Conservation (phyloP, 1,140 invertebrate genomes). For the Mya arenaria region DNA sequence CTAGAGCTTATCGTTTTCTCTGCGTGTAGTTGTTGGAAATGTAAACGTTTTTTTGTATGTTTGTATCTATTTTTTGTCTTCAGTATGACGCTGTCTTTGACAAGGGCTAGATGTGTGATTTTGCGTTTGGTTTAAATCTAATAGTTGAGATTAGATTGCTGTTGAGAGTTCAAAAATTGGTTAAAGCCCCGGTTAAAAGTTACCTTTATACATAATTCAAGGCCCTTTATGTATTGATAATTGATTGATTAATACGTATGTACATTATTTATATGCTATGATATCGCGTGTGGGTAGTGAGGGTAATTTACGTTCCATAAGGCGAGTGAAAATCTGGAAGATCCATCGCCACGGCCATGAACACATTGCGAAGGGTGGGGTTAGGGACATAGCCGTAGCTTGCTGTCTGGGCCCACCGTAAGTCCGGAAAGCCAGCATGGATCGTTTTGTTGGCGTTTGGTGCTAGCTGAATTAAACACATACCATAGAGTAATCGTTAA, state of each 20-base stretch:
- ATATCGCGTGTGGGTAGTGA: not conserved
- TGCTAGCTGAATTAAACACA: not conserved
- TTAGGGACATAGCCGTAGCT: constrained; percentile 69
- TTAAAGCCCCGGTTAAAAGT: not conserved
- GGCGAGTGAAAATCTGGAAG: constrained; percentile 69
- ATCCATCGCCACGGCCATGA: constrained; percentile 73
- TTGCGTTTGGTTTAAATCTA: no score
- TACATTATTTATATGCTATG: not conserved
- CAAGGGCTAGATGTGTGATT: no score
- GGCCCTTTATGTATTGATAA: not conserved
- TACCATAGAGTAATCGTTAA: not conserved
- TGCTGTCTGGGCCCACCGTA: constrained; percentile 74
- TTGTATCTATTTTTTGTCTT: no score
- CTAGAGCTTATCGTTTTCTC: no score
- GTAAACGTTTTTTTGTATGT: no score
- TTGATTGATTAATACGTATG: not conserved
- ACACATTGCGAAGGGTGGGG: constrained; percentile 60
- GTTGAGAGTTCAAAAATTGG: no score
- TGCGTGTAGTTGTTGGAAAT: no score
- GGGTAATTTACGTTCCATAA: constrained; percentile 57
- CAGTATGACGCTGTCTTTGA: no score
- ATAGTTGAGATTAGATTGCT: no score
- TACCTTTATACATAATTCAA: not conserved
- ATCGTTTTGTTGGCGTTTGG: not conserved
- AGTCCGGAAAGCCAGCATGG: constrained; percentile 51